phyloP scores from a whole-genome alignment of 2,888 invertebrate genomes.

The Crematogaster levior region DNA sequence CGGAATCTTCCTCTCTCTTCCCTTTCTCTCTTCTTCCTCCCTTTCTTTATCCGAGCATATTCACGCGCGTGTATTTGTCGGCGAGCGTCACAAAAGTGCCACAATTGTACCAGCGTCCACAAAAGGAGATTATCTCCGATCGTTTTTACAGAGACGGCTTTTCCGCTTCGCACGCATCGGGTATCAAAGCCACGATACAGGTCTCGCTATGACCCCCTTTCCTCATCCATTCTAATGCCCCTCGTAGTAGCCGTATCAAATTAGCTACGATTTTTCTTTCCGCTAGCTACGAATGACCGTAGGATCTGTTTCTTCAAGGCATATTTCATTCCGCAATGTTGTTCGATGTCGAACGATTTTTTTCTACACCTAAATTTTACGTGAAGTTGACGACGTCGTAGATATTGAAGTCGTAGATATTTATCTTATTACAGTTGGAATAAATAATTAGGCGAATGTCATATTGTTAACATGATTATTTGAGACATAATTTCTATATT shows the following conservation, averaged over 20 bases:
- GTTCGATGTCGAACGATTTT: neutral
- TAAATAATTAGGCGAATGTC: neutral
- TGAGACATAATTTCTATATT: neutral
- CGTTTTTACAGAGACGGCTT: conserved; percentile 73
- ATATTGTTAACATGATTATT: neutral
- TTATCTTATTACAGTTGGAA: neutral
- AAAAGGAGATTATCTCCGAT: conserved; percentile 78
- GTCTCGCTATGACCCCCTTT: conserved; percentile 35
- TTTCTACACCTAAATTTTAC: neutral
- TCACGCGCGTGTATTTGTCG: conserved; percentile 53
- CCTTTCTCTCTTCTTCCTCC: neutral
- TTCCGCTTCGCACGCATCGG: conserved; percentile 64
- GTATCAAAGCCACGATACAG: conserved; percentile 60
- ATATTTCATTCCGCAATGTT: neutral
- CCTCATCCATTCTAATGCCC: conserved; percentile 35
- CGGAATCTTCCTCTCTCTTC: conserved; percentile 31
- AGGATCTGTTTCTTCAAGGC: neutral
- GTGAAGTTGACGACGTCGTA: neutral
- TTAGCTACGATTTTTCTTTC: conserved; percentile 60
- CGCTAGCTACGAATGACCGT: conserved; percentile 10
- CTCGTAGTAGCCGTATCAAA: conserved; percentile 63
- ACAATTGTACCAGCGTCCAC: conserved; percentile 60
- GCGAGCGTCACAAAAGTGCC: conserved; percentile 64
- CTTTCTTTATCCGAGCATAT: conserved; percentile 31
- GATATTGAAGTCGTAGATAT: neutral